A percentile compares a stretch with the other conserved stretches of the same genome.
Evolutionary conservation across 92 coral and sea anemone species (phyloP).

Genomic region (Parazoanthus atlanticus): DNA sequence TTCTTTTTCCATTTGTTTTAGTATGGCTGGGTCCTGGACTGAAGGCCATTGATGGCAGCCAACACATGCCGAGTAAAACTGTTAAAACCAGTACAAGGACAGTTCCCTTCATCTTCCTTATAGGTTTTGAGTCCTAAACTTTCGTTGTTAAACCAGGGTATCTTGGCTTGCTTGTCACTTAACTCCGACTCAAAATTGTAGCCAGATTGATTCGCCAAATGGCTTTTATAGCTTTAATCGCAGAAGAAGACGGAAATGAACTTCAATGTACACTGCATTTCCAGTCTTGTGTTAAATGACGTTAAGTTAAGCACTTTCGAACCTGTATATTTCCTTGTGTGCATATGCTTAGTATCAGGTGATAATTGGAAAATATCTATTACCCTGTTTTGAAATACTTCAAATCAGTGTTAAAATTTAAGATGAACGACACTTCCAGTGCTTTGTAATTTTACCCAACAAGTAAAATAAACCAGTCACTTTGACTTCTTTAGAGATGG

Average conservation of each 20-base stretch:
- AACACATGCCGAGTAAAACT: neutral
- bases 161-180: neutral
- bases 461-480: neutral
- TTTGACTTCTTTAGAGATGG: neutral
- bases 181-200: neutral
- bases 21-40: neutral
- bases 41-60: slow-evolving; percentile 5
- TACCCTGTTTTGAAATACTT: neutral
- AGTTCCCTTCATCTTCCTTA: neutral
- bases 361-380: neutral
- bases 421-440: neutral
- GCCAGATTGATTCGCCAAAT: neutral
- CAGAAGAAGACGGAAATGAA: neutral
- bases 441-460: neutral
- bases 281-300: neutral
- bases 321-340: neutral
- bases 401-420: neutral
- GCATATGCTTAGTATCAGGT: neutral
- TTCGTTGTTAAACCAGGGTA: neutral
- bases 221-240: neutral
- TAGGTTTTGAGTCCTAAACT: neutral
- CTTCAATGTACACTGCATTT: neutral
- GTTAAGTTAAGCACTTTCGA: neutral
- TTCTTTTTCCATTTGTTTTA: neutral
- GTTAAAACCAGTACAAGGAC: neutral